Conservation (phyloP, 2,113 vertebrate species). For the Holacanthus passer region DNA sequence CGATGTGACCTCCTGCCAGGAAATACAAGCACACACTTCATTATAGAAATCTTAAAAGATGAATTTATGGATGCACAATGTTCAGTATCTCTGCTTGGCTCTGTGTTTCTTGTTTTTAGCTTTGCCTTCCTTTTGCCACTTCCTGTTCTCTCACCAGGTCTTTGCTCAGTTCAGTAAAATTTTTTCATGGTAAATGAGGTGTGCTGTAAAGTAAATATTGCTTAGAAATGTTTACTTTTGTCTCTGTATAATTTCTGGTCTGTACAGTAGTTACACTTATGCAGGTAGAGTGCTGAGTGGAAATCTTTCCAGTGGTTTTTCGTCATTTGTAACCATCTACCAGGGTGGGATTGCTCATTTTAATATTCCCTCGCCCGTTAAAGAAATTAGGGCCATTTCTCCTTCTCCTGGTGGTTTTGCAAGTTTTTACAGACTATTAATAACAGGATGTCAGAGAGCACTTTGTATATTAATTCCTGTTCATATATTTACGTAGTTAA, state of each 20-base stretch:
- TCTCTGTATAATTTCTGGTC: slow-evolving; percentile 75
- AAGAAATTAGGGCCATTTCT: slow-evolving; percentile 53
- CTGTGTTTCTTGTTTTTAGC: slow-evolving; percentile 26
- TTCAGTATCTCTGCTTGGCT: slow-evolving; percentile 11
- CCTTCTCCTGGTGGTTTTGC: slow-evolving; percentile 43
- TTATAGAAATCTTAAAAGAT: slow-evolving; percentile 41
- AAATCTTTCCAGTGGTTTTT: slow-evolving; percentile 72
- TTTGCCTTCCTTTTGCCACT: slow-evolving; percentile 21
- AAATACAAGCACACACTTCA: slow-evolving; percentile 20
- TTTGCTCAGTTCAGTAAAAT: slow-evolving; percentile 54
- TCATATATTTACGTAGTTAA: slow-evolving; percentile 19
- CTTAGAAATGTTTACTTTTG: slow-evolving; percentile 73
- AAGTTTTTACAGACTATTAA: slow-evolving; percentile 46
- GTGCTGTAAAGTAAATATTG: slow-evolving; percentile 71
- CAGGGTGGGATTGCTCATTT: slow-evolving; percentile 73
- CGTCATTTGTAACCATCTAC: slow-evolving; percentile 70
- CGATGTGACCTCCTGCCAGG: slow-evolving; percentile 34
- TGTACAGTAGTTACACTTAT: slow-evolving; percentile 77
- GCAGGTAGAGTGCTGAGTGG: slow-evolving; percentile 56
- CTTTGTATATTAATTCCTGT: slow-evolving; percentile 17
- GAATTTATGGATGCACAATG: not conserved
- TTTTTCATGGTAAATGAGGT: slow-evolving; percentile 76
- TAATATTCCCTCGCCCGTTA: slow-evolving; percentile 51
- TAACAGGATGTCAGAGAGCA: slow-evolving; percentile 42
- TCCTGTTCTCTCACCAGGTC: slow-evolving; percentile 43